A percentile compares a stretch with the other conserved stretches of the same genome.
These are phyloP conservation scores for Pteronotus mesoamericanus DNA, from an alignment of 2,797 vertebrate species.

Conservation along the genomic window DNA sequence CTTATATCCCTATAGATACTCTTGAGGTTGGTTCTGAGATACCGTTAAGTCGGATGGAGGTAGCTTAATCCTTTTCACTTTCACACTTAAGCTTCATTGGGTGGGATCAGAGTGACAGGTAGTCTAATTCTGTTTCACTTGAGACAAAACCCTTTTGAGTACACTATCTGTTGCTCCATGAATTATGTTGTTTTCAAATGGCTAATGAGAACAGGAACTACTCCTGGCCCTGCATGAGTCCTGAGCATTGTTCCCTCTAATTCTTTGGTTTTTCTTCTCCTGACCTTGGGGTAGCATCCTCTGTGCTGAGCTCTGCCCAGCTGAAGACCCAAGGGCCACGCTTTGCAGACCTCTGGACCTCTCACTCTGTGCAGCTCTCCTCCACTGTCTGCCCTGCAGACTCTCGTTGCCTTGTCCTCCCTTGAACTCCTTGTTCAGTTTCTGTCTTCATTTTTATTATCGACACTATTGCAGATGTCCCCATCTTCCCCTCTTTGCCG, in stretches of 20 bases:
- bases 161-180: neutral
- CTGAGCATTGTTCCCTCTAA: neutral
- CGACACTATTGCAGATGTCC: neutral
- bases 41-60: neutral
- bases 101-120: neutral
- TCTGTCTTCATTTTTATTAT: neutral
- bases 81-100: neutral
- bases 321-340: neutral
- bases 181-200: neutral
- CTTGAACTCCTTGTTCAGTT: neutral
- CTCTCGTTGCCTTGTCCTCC: neutral
- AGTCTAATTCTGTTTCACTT: constrained; percentile 8
- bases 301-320: neutral
- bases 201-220: neutral
- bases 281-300: neutral
- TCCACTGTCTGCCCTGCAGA: neutral
- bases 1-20: neutral
- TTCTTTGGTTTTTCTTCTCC: neutral
- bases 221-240: neutral
- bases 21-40: neutral
- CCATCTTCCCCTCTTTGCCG: neutral
- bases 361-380: neutral
- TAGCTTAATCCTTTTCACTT: neutral
- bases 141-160: neutral
- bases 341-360: neutral